Conservation (phyloP, 2,797 vertebrate species). For the Hemibagrus guttatus region DNA sequence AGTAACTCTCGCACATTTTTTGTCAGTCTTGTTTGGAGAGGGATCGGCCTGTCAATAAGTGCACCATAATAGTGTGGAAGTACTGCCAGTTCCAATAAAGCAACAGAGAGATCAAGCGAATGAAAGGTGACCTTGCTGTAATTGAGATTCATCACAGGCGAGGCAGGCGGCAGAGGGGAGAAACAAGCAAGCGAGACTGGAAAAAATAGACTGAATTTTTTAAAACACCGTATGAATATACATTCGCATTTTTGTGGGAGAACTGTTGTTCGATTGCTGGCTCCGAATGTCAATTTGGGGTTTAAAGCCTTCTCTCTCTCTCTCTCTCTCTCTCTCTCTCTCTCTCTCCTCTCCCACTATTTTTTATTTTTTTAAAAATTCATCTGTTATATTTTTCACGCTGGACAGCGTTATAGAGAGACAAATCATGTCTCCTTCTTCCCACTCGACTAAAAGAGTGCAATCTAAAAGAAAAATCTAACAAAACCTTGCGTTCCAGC, state of each 20-base stretch:
- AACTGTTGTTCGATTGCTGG: slow-evolving; percentile 59
- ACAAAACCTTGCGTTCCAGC: slow-evolving; percentile 49
- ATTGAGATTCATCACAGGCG: slow-evolving; percentile 83
- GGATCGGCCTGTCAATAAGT: slow-evolving; percentile 77
- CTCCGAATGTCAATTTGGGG: slow-evolving; percentile 65
- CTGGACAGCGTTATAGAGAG: slow-evolving; percentile 58
- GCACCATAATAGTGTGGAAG: slow-evolving; percentile 76
- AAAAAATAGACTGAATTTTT: slow-evolving; percentile 56
- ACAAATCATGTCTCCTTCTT: slow-evolving; percentile 54
- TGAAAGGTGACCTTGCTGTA: slow-evolving; percentile 84
- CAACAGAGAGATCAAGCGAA: slow-evolving; percentile 73
- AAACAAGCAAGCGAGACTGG: slow-evolving; percentile 53
- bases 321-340: slow-evolving; percentile 21
- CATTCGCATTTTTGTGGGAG: slow-evolving; percentile 59
- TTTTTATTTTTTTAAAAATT: slow-evolving; percentile 42
- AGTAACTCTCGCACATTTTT: slow-evolving; percentile 60
- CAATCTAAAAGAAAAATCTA: slow-evolving; percentile 57
- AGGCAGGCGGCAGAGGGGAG: slow-evolving; percentile 68
- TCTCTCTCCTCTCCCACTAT: background rate
- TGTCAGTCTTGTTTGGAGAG: slow-evolving; percentile 69
- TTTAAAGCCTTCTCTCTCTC: slow-evolving; percentile 54
- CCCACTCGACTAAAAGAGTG: background rate
- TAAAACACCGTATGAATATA: slow-evolving; percentile 63
- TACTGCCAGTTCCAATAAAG: slow-evolving; percentile 82
- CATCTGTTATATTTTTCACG: slow-evolving; percentile 35